These are phyloP conservation scores for Acrobasis consociella DNA, from an alignment of 2,888 invertebrate species.

Conservation along the genomic window DNA sequence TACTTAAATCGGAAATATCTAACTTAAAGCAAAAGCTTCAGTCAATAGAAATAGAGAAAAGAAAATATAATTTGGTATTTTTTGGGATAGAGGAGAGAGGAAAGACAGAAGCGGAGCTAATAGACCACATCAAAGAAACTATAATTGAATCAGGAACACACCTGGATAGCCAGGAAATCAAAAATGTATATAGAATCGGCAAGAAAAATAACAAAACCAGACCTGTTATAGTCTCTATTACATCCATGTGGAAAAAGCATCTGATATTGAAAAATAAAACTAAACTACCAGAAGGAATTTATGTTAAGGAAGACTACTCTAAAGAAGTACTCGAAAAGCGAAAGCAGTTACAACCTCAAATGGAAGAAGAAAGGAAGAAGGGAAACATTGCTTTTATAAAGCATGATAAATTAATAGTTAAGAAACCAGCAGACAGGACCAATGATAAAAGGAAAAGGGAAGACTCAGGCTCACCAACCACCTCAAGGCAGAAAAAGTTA, in stretches of 20 bases:
- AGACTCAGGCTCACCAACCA: not conserved
- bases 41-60: conserved; percentile 5
- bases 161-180: conserved; percentile 19
- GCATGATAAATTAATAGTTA: not conserved
- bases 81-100: conserved; percentile 18
- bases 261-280: not conserved
- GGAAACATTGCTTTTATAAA: not conserved
- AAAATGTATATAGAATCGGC: conserved; percentile 4
- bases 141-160: conserved; percentile 18
- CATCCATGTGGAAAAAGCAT: not conserved
- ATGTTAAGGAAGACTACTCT: not conserved
- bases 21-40: conserved; percentile 3
- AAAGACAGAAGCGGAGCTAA: conserved; percentile 8
- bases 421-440: not conserved
- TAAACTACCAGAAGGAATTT: not conserved
- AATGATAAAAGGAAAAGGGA: not conserved
- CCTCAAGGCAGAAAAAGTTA: not conserved
- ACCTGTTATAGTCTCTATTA: not conserved
- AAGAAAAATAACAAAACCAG: not conserved
- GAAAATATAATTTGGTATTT: conserved; percentile 18
- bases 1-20: too few relatives aligned
- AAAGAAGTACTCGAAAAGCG: not conserved
- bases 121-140: conserved; percentile 12
- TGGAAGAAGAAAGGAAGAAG: not conserved
- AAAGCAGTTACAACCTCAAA: not conserved